Percentiles rank a stretch among this genome's conserved stretches.
These are phyloP conservation scores for Tringa solitaria DNA, from an alignment of 2,113 vertebrate genomes.

Conservation along the genomic window DNA sequence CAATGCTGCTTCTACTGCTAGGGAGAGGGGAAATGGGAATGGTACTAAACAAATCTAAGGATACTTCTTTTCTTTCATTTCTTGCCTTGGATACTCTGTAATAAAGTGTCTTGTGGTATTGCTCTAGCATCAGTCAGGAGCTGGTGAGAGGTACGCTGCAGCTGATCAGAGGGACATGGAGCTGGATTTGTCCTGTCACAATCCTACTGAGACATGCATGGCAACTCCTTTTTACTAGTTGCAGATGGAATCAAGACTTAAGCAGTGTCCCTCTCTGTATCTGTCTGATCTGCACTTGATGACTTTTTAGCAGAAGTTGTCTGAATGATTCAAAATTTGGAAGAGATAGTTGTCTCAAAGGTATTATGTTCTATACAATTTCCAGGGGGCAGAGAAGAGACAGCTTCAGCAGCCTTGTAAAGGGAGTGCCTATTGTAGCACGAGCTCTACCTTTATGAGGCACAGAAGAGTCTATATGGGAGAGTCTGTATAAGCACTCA, in stretches of 20 bases:
- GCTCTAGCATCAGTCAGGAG: not conserved
- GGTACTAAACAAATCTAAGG: not conserved
- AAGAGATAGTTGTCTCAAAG: not conserved
- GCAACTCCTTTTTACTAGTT: not conserved
- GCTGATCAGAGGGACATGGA: not conserved
- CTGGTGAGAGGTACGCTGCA: not conserved
- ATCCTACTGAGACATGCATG: not conserved
- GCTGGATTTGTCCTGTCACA: not conserved
- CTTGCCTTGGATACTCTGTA: not conserved
- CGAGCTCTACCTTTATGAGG: not conserved
- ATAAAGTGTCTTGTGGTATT: not conserved
- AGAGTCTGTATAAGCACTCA: not conserved
- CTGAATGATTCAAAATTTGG: not conserved
- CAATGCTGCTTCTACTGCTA: not conserved
- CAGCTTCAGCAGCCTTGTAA: not conserved
- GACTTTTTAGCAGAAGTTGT: not conserved
- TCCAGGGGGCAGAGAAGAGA: not conserved
- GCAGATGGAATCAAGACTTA: not conserved
- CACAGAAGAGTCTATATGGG: not conserved
- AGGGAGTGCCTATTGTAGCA: not conserved
- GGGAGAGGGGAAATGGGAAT: not conserved
- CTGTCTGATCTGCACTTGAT: not conserved
- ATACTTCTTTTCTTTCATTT: not conserved
- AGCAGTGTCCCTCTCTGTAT: not conserved
- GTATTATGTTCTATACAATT: not conserved